Evolutionary conservation across 2,797 vertebrate genomes (phyloP).

Genomic region (Pristis pectinata): DNA sequence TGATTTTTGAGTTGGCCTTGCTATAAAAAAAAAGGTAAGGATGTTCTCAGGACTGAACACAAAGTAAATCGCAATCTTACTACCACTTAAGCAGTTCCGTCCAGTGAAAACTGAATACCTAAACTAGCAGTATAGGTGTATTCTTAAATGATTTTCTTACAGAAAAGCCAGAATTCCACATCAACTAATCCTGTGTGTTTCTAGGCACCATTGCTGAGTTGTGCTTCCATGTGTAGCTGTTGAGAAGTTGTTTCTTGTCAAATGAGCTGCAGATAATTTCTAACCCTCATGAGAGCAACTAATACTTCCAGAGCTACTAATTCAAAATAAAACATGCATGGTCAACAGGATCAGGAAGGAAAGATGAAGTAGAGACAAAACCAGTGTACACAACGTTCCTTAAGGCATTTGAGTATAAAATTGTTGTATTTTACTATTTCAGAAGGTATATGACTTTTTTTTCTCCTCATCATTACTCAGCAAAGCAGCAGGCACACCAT

Average conservation of each 20-base stretch:
- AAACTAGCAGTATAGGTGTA: neutral
- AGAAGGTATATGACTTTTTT: constrained; percentile 21
- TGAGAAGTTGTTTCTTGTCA: neutral
- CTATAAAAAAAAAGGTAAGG: no score
- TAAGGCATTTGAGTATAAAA: neutral
- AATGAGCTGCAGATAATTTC: neutral
- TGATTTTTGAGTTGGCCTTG: neutral
- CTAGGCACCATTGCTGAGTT: neutral
- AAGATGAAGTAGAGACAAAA: neutral
- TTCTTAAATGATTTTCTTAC: neutral
- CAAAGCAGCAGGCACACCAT: constrained; percentile 91
- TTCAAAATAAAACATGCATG: neutral
- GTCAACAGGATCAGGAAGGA: neutral
- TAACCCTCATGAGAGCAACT: neutral
- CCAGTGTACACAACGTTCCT: neutral
- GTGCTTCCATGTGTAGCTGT: no score
- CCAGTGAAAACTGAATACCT: neutral
- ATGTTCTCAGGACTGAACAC: neutral
- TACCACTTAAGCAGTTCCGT: neutral
- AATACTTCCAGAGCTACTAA: neutral
- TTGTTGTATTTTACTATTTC: neutral
- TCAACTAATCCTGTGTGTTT: neutral
- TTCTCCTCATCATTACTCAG: constrained; percentile 51
- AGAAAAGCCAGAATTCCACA: neutral
- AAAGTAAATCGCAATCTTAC: neutral